Percentiles rank a stretch among this genome's conserved stretches.
phyloP scores from a whole-genome alignment of 2,797 vertebrate species.

The Catamblyrhynchus diadema region DNA sequence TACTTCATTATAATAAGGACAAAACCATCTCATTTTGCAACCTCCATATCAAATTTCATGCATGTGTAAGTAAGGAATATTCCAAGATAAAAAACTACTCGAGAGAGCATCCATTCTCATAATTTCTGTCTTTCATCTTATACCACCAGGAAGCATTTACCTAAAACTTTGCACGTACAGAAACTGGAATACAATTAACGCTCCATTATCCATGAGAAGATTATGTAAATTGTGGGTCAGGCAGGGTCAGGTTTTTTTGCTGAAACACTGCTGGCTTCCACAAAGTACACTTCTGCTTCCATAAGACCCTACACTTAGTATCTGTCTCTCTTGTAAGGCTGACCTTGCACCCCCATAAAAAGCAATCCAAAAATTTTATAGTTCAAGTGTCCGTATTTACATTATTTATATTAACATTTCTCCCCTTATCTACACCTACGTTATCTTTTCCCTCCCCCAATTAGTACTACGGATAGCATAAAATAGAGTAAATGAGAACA shows the following conservation, averaged over 20 bases:
- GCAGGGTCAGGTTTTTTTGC: background rate
- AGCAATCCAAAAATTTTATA: background rate
- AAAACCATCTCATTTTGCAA: background rate
- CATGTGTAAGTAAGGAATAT: background rate
- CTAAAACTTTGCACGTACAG: background rate
- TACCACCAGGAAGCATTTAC: background rate
- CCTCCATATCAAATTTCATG: background rate
- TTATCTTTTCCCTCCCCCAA: background rate
- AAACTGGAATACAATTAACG: background rate
- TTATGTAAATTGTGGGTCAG: constrained; percentile 23
- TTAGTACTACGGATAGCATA: fast-evolving
- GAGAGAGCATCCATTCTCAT: background rate
- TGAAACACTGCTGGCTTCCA: background rate
- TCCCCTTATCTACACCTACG: fast-evolving
- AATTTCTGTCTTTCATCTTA: background rate
- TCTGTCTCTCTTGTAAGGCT: background rate
- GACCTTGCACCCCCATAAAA: background rate
- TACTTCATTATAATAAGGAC: background rate
- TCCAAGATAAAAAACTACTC: background rate
- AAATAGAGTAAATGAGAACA: background rate
- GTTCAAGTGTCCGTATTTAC: background rate
- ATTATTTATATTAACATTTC: background rate
- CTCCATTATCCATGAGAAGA: background rate
- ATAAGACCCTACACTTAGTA: background rate
- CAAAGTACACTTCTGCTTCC: background rate